Evolutionary conservation across 1,140 invertebrate genomes (phyloP), one percentile per base, ranked within the genome.

Genomic region (Hyphantria cunea): DNA sequence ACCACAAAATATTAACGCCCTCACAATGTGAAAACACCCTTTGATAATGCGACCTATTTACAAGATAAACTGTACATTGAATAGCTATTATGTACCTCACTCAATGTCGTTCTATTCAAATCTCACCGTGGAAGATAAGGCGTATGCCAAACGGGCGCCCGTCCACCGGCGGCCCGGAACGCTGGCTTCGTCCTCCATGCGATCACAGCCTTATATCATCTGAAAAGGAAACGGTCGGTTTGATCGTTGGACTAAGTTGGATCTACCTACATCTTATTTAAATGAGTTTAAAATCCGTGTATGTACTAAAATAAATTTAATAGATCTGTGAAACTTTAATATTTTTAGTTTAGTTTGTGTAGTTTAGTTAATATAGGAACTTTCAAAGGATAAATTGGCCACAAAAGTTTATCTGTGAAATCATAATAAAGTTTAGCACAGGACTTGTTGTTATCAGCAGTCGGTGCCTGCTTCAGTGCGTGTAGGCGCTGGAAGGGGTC

Each of bases 101-200:
- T 58, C 55, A 58, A 44, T 58, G 55, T 58, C 55, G 45, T 11
- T 13, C 56, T 51, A 60, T 60, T 51, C 48, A 58, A 58, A 60
- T 60, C 70, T 78, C 61, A 78, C 73, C 55, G 56, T 59, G 52
- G 32, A 15, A 70, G 67, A 68, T 74, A 71, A 70, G 66, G 71
- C 58, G 39, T 61, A 59, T 41, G 48, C 31, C 45, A 68, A 68
- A 76, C 69, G 58, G 66, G 66, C 55, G 66, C 71, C 71, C 69
- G 71, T 58, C 45, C 33, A 45, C 44, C 51, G 64, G 17, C 60
- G 59, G 65, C 64, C 63, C 41, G 69, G 61, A 68, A 66, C 55
- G 54, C 67, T 63, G 45, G 56, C 55, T 6, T 44, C 48, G 49
- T 76, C 66, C 48, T 69, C 68, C 71, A 76, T 75, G 63, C 67